Evolutionary conservation across 2,888 invertebrate genomes (phyloP).

Genomic region (Aphidius colemani): DNA sequence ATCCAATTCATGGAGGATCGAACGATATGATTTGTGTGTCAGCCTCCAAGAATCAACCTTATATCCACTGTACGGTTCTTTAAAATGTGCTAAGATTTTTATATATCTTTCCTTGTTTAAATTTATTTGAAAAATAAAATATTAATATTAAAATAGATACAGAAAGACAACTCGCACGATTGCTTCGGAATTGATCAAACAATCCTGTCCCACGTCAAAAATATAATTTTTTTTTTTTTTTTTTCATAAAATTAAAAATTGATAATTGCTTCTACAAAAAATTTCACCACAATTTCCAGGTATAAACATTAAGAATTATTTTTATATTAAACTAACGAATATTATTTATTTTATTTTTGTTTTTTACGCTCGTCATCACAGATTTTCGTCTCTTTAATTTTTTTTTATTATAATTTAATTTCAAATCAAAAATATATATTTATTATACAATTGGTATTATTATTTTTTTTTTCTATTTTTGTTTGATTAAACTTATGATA

Average conservation of each 20-base stretch:
- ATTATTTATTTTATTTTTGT: slow-evolving; percentile 24
- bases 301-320: slow-evolving; percentile 49
- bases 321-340: slow-evolving; percentile 55
- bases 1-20: slow-evolving; percentile 13
- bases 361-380: slow-evolving; percentile 17
- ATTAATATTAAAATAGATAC: slow-evolving; percentile 16
- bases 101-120: slow-evolving; percentile 23
- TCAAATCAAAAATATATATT: too few species aligned
- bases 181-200: slow-evolving; percentile 49
- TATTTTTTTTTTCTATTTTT: too few species aligned
- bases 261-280: slow-evolving; percentile 53
- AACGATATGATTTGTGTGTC: slow-evolving; percentile 54
- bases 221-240: slow-evolving; percentile 33
- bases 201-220: slow-evolving; percentile 51
- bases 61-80: slow-evolving; percentile 9
- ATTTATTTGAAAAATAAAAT: slow-evolving; percentile 8
- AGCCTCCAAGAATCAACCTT: slow-evolving; percentile 43
- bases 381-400: background rate
- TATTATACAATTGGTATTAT: too few species aligned
- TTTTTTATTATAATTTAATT: too few species aligned
- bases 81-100: too few species aligned
- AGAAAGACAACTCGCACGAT: slow-evolving; percentile 11
- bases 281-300: slow-evolving; percentile 46
- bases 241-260: slow-evolving; percentile 48
- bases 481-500: too few species aligned